These are phyloP conservation scores for Prunella strophiata DNA, from an alignment of 2,797 vertebrate genomes.

Conservation along the genomic window DNA sequence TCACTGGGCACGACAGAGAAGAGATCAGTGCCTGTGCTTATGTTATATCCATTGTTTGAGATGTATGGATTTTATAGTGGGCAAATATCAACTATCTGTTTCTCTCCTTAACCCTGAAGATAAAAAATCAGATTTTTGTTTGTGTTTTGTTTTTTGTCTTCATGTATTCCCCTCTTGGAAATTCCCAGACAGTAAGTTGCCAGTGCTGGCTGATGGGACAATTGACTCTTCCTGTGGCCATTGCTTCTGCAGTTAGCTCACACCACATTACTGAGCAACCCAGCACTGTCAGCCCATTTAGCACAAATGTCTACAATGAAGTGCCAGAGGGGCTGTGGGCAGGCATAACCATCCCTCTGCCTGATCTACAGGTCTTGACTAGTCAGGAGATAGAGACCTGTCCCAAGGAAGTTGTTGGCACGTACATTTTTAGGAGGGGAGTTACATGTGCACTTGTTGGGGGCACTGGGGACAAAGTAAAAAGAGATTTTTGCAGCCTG, in stretches of 20 bases:
- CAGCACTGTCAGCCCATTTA: not conserved
- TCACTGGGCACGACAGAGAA: not conserved
- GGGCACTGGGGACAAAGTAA: not conserved
- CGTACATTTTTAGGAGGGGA: not conserved
- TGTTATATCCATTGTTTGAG: not conserved
- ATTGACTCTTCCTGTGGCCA: not conserved
- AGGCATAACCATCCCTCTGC: not conserved
- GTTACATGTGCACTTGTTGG: rapidly evolving
- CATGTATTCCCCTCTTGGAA: not conserved
- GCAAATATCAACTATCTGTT: not conserved
- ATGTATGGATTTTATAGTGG: not conserved
- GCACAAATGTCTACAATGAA: rapidly evolving
- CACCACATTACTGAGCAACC: not conserved
- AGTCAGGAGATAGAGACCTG: not conserved
- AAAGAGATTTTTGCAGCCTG: not conserved
- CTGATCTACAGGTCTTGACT: not conserved
- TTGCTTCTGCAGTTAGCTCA: not conserved
- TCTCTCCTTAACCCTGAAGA: not conserved
- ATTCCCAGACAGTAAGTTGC: not conserved
- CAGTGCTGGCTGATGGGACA: not conserved
- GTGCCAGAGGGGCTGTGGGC: not conserved
- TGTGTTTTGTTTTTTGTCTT: not conserved
- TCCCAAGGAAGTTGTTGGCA: not conserved
- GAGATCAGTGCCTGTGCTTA: not conserved
- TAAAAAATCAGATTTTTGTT: not conserved